phyloP scores from a whole-genome alignment of 2,888 invertebrate genomes.

The Pristionchus fissidentatus region DNA sequence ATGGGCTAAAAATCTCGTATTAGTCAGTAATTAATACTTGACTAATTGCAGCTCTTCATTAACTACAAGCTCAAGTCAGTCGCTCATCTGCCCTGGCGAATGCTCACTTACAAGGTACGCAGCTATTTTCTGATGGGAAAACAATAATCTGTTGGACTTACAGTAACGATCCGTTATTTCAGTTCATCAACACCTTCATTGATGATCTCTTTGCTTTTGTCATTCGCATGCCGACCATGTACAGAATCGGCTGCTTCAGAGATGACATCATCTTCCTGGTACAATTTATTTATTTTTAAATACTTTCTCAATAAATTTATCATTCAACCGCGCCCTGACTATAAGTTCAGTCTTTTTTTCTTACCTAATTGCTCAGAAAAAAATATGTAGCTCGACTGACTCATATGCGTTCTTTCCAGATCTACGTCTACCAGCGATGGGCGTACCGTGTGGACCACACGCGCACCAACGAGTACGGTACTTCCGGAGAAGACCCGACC shows the following conservation, averaged over 20 bases:
- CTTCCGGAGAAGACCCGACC: slow-evolving; percentile 84
- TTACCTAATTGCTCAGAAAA: neutral
- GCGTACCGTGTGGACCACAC: slow-evolving; percentile 96
- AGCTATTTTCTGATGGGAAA: neutral
- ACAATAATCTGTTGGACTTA: slow-evolving; percentile 81
- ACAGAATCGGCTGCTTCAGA: slow-evolving; percentile 92
- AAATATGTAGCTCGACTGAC: too few species aligned
- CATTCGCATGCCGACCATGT: slow-evolving; percentile 99
- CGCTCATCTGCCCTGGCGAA: slow-evolving; percentile 98
- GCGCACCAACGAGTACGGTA: slow-evolving; percentile 98
- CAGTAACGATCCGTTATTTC: slow-evolving; percentile 40
- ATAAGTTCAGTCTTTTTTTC: neutral
- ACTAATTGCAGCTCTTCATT: slow-evolving; percentile 85
- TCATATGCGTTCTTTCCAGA: slow-evolving; percentile 53
- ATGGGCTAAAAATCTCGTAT: neutral
- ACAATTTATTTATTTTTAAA: neutral
- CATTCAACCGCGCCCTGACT: neutral
- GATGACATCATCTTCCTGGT: slow-evolving; percentile 99
- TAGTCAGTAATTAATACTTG: neutral
- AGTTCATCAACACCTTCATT: slow-evolving; percentile 96
- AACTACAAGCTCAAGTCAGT: slow-evolving; percentile 99
- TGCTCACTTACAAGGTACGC: slow-evolving; percentile 96
- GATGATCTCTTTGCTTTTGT: slow-evolving; percentile 99
- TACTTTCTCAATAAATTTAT: neutral
- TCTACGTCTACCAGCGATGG: slow-evolving; percentile 96